Evolutionary conservation across 2,797 vertebrate species (phyloP), one percentile per base, ranked within the genome.

Genomic region (Lacerta agilis): DNA sequence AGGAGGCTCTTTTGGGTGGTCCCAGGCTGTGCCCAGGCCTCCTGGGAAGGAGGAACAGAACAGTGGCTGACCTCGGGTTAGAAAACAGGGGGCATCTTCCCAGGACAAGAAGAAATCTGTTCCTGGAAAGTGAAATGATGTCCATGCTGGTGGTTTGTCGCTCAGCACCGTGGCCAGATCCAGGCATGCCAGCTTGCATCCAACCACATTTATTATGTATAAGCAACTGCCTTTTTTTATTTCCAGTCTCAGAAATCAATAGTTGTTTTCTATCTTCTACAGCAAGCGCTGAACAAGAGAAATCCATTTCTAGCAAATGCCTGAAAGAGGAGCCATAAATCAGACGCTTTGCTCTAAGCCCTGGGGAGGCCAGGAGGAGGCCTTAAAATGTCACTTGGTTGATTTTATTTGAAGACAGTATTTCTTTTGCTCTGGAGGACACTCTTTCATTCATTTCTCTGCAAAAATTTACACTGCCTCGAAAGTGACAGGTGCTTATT

Each of bases 301-400:
- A 91, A 92, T 89, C 77, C 87, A 92, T 95, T 93, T 91, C 90
- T 91, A 91, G 27, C 83, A 84, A 85, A 79, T 92, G 25, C 87
- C 43, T 92, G n/a, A 90, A 95, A 92, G 75, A 80, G 25, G 45
- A 38, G 55, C 73, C 82, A 45, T 90, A 91, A 93, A 92, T 93
- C 41, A 88, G 15, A 17, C 86, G 11, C 71, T 92, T 93, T 85
- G 83, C 67, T 55, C 84, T 7, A 88, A 83, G n/a, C n/a, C 67
- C 77, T 49, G 69, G 91, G 72, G 75, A 92, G 29, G 64, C 90
- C 79, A 87, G 27, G 69, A 64, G 8, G 23, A 67, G 18, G 1
- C 17, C 89, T 90, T 92, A 45, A 90, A 87, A 91, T 29, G 20
- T 41, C 76, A 2, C 82, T 87, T 43, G 45, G 38, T 72, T 86